Base-by-base conservation (phyloP, 2,888 invertebrate genomes). In the Habrosyne pyritoides region DNA sequence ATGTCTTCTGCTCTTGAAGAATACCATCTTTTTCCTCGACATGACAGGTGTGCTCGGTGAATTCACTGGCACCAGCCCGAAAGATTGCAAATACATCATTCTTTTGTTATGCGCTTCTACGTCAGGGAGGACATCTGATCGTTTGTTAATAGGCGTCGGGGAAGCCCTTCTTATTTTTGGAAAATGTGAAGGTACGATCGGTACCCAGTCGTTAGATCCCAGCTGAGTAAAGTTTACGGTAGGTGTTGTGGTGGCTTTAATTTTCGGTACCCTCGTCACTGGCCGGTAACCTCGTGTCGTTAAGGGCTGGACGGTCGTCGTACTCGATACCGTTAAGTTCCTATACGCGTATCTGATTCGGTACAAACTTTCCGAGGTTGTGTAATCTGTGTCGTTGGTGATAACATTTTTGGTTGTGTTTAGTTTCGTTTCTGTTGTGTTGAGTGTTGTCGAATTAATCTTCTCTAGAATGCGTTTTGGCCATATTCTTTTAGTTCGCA, bases 401-500 rank as follows among this genome's bases (percentile, higher is more conserved):
- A 66, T 79, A 21, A 64, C 71, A n/a, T 69, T 75, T 55, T 67
- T 69, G 53, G 72, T 77, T 51, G 64, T 77, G 55, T 80, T 77
- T 53, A 68, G 65, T 57, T 77, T 75, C 26, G 67, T 70, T 51
- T 69, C 60, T 56, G 79, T 83, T 26, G 61, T 63, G 57, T 78
- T 82, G 48, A 65, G 59, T 51, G 69, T 57, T 26, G 78, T 78
- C 33, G 61, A 59, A 54, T 83, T 85, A 59, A 76, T 73, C 63
- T 84, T 83, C 52, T 81, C 81, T 52, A 79, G 65, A 52, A 83
- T 70, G 63, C 80, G 81, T 60, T 89, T 87, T 8, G 92, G 92
- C 92, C 92, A 92, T 77, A 92, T 92, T 76, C 92, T 79, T 75
- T 91, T 92, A 47, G 86, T 91, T 72, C 93, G 81, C 59, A 88